Evolutionary conservation across 1,140 invertebrate species (phyloP), one percentile per base, ranked within the genome.

Genomic region (Andricus grossulariae): DNA sequence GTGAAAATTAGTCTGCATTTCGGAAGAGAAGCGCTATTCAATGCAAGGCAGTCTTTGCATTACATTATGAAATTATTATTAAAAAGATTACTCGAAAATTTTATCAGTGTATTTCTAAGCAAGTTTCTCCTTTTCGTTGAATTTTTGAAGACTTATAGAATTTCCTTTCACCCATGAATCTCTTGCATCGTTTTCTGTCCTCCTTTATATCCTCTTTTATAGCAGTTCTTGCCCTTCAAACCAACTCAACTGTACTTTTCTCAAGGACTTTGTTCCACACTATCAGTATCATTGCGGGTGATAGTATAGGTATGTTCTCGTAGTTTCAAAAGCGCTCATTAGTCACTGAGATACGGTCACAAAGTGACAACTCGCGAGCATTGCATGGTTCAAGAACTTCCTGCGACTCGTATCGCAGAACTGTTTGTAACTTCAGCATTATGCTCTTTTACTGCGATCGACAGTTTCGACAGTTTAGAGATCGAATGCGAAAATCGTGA

Each of bases 371-470:
- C 84, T 85, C 88, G 85, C 85, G 84, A 87, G 83, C 86, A 82
- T 84, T 86, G 86, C 84, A 89, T 83, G 85, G 76, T 85, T 82
- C 87, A 85, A 87, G 86, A 90, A 90, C 86, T 90, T 88, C 84
- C 87, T 84, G 80, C 71, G 79, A 84, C 80, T 84, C 82, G 84
- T 88, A 88, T 89, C 88, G 86, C 85, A 80, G 81, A 84, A 85
- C 80, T 84, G 84, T 85, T 85, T 86, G 85, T 78, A 90, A 91
- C 88, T 91, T 90, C 88, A 86, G 85, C 86, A 89, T 90, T 89
- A 88, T 88, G 86, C 84, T 86, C 86, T 87, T 88, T 90, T 88
- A 89, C 83, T 85, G 79, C 84, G 80, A 89, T 90, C 87, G 89
- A 90, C 89, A 90, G 86, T 90, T 90, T 82, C 87, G 87, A 90